Base-by-base conservation (phyloP, 2,888 invertebrate species). In the Melanchra persicariae region DNA sequence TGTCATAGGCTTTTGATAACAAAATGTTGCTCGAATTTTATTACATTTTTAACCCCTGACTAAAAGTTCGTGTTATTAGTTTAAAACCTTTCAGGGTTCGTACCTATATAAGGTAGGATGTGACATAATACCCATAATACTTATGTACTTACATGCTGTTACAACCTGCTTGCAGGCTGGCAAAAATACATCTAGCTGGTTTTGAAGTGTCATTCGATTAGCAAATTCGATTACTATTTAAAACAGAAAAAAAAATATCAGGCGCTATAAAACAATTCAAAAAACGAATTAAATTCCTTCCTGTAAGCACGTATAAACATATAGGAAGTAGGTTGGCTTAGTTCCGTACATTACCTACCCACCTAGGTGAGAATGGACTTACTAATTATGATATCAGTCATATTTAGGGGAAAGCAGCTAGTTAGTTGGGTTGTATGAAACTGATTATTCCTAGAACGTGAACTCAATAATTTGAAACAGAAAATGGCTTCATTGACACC, bases 1-100 rank as follows among this genome's bases (percentile, higher is more conserved):
- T 22, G 37, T 55, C 22, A 69, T 69, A 55, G 55, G 26, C 69
- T 10, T 55, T 19, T 22, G 10, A 19, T 49, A 49, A 22, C 5
- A 49, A 22, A 17, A 37, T 37, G 7, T 26, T 30, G 7, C 0
- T 15, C 10, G 4, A 24, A 49, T 40, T 30, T 49, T 43, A 22
- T 19, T 26, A 55, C 12, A 24, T 43, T 24, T 65, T 51, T 24
- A 26, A 22, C 5, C 7, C 10, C 1, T n/a, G 17, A 17, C 12
- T 8, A 24, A 30, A 24, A 54, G 24, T 54, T 22, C 6, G 12
- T n/a, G 52, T 24, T n/a, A 40, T 24, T 66, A 17, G 0, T 17
- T 22, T 37, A 17, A 34, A 34, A 68, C 3, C 10, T 30, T 24
- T 60, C 9, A 19, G 5, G 22, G 8, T 51, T 15, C n/a, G 34